These are phyloP conservation scores for Camptogramma bilineatum DNA, from an alignment of 2,888 invertebrate genomes.

Conservation along the genomic window DNA sequence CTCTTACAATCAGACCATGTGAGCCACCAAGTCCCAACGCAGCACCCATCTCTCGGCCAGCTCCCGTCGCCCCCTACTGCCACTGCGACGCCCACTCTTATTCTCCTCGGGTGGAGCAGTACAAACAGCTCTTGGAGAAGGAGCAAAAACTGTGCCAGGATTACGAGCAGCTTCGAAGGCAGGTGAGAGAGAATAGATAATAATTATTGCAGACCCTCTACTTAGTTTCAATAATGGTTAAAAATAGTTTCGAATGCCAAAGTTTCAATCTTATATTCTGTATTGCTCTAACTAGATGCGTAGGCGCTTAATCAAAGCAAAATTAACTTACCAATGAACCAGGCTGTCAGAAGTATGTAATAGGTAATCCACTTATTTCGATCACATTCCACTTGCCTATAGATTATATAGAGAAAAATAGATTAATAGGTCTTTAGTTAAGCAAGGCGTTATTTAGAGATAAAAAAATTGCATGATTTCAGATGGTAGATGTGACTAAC, in stretches of 20 bases:
- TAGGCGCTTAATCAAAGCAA: background rate
- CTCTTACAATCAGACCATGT: slow-evolving; percentile 76
- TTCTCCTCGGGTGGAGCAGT: slow-evolving; percentile 85
- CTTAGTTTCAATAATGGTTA: too few relatives aligned
- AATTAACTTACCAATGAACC: background rate
- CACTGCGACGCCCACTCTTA: slow-evolving; percentile 87
- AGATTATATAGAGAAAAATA: too few relatives aligned
- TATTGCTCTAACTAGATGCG: background rate
- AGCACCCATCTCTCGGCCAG: slow-evolving; percentile 74
- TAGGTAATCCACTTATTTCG: too few relatives aligned
- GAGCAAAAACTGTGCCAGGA: slow-evolving; percentile 86
- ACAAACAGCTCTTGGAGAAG: slow-evolving; percentile 86
- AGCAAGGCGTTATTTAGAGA: too few relatives aligned
- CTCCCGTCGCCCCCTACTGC: slow-evolving; percentile 86
- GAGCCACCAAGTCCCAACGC: slow-evolving; percentile 84
- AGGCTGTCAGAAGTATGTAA: too few relatives aligned
- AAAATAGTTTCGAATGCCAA: too few relatives aligned
- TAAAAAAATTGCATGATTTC: slow-evolving; percentile 25
- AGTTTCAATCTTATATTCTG: too few relatives aligned
- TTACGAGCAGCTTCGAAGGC: slow-evolving; percentile 76
- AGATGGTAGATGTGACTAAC: slow-evolving; percentile 87
- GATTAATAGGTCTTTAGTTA: too few relatives aligned
- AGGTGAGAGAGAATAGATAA: slow-evolving; percentile 54
- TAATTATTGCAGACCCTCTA: background rate
- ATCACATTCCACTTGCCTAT: too few relatives aligned